Evolutionary conservation across 2,888 invertebrate species (phyloP).

Genomic region (Pseudococcus longispinus): DNA sequence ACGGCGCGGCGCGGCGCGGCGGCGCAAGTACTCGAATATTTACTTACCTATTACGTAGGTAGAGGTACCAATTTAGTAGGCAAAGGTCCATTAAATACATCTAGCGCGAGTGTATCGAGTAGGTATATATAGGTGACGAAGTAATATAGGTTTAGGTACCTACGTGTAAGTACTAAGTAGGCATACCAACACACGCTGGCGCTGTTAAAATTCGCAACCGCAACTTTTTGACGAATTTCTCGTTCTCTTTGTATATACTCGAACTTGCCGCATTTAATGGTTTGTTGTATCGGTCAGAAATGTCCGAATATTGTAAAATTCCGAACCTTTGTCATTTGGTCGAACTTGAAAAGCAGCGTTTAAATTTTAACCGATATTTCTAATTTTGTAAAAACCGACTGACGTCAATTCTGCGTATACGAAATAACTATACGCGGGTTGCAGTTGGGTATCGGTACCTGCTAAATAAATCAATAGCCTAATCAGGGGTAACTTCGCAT

Average conservation of each 20-base stretch:
- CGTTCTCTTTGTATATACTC: not conserved
- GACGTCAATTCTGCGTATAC: not conserved
- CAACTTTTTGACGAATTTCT: not conserved
- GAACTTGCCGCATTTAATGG: not conserved
- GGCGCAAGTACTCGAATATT: too few species aligned
- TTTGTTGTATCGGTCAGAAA: not conserved
- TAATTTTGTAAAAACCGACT: not conserved
- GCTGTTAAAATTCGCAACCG: not conserved
- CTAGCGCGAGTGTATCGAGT: too few species aligned
- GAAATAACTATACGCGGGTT: not conserved
- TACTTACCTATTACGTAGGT: too few species aligned
- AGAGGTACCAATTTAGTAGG: too few species aligned
- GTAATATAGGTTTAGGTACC: too few species aligned
- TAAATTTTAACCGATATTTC: conserved; percentile 2
- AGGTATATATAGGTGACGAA: too few species aligned
- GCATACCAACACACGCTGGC: too few species aligned
- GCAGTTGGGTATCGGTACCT: not conserved
- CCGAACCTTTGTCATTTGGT: not conserved
- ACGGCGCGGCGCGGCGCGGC: too few species aligned
- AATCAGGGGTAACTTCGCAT: not conserved
- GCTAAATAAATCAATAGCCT: not conserved
- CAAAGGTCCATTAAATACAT: too few species aligned
- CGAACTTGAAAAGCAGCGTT: not conserved
- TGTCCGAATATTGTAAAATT: conserved; percentile 7
- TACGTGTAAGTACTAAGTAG: too few species aligned